A percentile compares a stretch with the other conserved stretches of the same genome.
Conservation (phyloP, 2,113 vertebrate species). For the Chaenocephalus aceratus region DNA sequence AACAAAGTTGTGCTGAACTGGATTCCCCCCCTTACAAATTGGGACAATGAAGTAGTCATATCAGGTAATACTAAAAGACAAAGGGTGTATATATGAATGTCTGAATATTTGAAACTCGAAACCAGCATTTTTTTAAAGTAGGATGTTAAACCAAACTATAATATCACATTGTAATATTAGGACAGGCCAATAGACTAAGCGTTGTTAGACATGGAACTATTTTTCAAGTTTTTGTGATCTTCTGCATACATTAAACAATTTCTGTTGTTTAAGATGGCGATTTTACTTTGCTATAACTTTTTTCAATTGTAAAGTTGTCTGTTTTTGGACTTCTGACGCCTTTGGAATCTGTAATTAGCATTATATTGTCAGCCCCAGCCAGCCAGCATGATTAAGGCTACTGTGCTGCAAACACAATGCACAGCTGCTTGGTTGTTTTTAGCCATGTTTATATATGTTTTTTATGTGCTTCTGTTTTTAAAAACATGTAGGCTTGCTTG, state of each 20-base stretch:
- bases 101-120: not conserved
- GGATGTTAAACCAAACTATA: not conserved
- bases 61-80: not conserved
- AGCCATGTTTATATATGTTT: not conserved
- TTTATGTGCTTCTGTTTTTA: not conserved
- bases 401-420: not conserved
- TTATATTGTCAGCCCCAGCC: slow-evolving; percentile 7
- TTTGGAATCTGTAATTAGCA: slow-evolving; percentile 32
- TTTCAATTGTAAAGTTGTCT: not conserved
- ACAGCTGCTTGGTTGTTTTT: not conserved
- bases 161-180: not conserved
- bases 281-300: slow-evolving; percentile 1
- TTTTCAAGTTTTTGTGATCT: not conserved
- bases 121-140: not conserved
- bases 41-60: not conserved
- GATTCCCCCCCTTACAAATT: not conserved
- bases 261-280: not conserved
- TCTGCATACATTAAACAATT: not conserved
- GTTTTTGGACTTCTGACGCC: not conserved
- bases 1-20: not conserved
- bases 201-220: not conserved
- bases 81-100: not conserved
- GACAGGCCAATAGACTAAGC: not conserved
- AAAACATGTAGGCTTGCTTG: not conserved
- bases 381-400: not conserved